Evolutionary conservation across 2,797 vertebrate species (phyloP), one percentile per base, ranked within the genome.

Genomic region (Oreochromis mossambicus): DNA sequence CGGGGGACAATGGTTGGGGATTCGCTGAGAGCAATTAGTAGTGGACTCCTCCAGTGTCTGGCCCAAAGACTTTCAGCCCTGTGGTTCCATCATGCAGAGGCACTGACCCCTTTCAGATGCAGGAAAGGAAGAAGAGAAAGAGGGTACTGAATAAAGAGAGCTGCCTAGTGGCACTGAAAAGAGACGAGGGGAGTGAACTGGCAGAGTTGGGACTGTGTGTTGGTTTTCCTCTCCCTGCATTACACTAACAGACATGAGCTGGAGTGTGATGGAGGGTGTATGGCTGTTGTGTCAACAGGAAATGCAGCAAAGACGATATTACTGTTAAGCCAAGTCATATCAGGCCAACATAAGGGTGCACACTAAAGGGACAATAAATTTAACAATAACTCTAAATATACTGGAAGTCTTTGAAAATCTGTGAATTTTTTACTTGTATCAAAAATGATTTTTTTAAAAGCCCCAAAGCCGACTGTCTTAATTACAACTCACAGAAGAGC

Each of bases 1-100:
- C 55, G 83, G 89, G 86, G 91, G 87, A 95, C 90, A 93, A 94
- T 94, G 79, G 89, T 81, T 43, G 70, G 88, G 86, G 88, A 93
- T 94, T 95, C 91, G 81, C 94, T 91, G 87, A 93, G 92, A 94
- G 93, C 94, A 95, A 94, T 95, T 95, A 95, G 95, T 91, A 94
- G 95, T 95, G 92, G 95, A 95, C 93, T 94, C 94, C 92, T 93
- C 91, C 90, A 92, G 88, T 94, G 92, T 96, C 92, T 93, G 92
- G 92, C 91, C 91, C 90, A 77, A 86, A 94, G 94, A 95, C 93
- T 94, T 95, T 94, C 95, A 88, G 94, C 92, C 92, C 90, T 86
- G 89, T 91, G 91, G 93, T 92, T 96, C 90, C 91, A 93, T 94
- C 94, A 90, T 93, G 94, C 94, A 92, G 92, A 95, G 92, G 92